Percentiles rank a stretch among this genome's conserved stretches.
Evolutionary conservation across 2,888 invertebrate species (phyloP).

Genomic region (Lepidonotus clava): DNA sequence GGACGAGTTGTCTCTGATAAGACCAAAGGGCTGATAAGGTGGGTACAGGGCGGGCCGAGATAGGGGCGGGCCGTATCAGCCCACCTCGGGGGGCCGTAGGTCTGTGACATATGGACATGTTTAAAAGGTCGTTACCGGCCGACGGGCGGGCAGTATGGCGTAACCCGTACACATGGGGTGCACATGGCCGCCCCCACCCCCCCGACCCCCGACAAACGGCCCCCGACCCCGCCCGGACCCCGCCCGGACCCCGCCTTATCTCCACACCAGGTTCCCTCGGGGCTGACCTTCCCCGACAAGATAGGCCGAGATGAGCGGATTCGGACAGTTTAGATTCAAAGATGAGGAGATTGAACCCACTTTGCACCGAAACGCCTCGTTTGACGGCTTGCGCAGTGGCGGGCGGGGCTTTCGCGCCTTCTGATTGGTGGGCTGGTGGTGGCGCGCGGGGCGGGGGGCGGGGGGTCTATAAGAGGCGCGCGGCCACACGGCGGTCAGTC

Average conservation of each 20-base stretch:
- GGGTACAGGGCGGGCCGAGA: neutral
- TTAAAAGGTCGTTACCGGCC: slow-evolving; percentile 31
- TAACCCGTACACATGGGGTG: neutral
- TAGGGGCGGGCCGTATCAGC: no score
- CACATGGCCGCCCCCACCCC: neutral
- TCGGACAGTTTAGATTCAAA: neutral
- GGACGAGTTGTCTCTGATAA: no score
- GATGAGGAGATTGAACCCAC: neutral
- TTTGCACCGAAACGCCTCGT: neutral
- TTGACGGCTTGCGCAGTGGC: neutral
- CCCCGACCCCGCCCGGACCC: no score
- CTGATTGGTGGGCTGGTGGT: neutral
- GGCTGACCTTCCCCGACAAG: no score
- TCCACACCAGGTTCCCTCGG: no score
- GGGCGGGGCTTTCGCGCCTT: neutral
- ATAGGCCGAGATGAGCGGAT: no score
- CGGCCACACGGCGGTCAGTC: neutral
- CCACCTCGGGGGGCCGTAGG: no score
- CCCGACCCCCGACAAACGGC: neutral
- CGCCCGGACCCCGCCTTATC: no score
- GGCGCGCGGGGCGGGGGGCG: neutral
- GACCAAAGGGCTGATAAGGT: neutral
- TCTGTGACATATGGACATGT: slow-evolving; percentile 34
- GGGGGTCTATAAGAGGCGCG: neutral
- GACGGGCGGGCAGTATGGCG: neutral